Base-by-base conservation (phyloP, 2,797 vertebrate species). In the Macrochelys suwanniensis region DNA sequence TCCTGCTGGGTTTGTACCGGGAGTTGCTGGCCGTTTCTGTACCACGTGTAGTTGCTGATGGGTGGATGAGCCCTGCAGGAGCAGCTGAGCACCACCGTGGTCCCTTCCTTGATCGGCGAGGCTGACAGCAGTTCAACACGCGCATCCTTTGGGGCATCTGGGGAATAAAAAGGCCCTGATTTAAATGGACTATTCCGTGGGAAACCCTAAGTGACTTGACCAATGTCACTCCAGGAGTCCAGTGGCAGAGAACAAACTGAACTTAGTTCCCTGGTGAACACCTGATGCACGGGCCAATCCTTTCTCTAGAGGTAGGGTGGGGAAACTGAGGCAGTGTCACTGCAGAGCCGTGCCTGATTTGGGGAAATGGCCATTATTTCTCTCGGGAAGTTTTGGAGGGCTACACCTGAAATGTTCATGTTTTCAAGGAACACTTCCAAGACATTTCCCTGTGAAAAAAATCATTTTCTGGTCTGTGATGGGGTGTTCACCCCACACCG, bases 1-100 rank as follows among this genome's bases (percentile, higher is more conserved):
- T 54, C 12, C 4, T 1, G 1, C 1, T 4, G 3, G 5, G 1
- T 31, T 1, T 1, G 2, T 21, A 33, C 45, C 7, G 13, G 1
- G 9, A 1, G 3, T 9, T 7, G 2, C 25, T 16, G 33, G 3
- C 3, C 8, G 1, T 31, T 3, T 88, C 51, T 74, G 51, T 84
- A 88, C 85, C 90, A 92, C 4, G 4, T 8, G 26, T 84, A 88
- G 19, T 0, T 5, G 7, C 2, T 6, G 26, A 79, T 2, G 4
- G 26, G 2, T 13, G 90, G 90, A 9, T 79, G 68, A 45, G 50
- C 90, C 19, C 2, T n/a, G 4, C 71, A 79, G 68, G 21, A 71
- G 31, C 90, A 92, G 2, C 2, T 10, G 74, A 92, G 51, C 9
- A 10, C 26, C 25, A 92, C 50, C 0, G 1, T 5, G 25, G 7